Percentiles rank a stretch among this genome's conserved stretches.
These are phyloP conservation scores for Corythucha ciliata DNA, from an alignment of 2,888 invertebrate genomes.

Conservation along the genomic window DNA sequence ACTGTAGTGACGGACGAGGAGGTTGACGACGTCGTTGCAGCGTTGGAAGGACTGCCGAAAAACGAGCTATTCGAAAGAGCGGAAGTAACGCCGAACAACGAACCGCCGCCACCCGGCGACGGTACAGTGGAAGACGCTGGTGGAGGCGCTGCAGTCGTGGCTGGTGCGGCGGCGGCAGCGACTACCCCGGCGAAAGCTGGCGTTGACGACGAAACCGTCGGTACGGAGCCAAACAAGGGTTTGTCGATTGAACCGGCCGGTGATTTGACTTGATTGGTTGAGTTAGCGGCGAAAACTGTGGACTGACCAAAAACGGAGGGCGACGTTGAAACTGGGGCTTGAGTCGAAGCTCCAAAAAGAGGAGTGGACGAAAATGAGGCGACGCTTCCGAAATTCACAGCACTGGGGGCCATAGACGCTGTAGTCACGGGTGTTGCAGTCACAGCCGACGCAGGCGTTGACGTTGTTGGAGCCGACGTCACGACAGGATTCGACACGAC, in stretches of 20 bases:
- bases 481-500: too few species aligned
- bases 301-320: background rate
- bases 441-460: slow-evolving; percentile 9
- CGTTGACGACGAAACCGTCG: too few species aligned
- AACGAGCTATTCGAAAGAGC: slow-evolving; percentile 25
- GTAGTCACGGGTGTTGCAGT: background rate
- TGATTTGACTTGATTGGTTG: too few species aligned
- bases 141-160: slow-evolving; percentile 6
- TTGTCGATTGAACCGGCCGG: too few species aligned
- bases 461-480: too few species aligned
- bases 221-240: too few species aligned
- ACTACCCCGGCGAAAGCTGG: too few species aligned
- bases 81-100: slow-evolving; percentile 24
- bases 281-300: too few species aligned
- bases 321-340: slow-evolving; percentile 1
- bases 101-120: slow-evolving; percentile 10
- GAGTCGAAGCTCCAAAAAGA: background rate
- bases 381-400: too few species aligned
- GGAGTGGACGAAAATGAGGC: too few species aligned
- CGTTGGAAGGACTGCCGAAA: slow-evolving; percentile 28
- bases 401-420: background rate
- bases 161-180: too few species aligned
- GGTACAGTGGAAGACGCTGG: slow-evolving; percentile 17
- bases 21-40: slow-evolving; percentile 14
- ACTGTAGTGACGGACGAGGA: too few species aligned